Percentiles rank a stretch among this genome's conserved stretches.
phyloP scores from a whole-genome alignment of 2,113 vertebrate species.

The Misgurnus mizolepis region DNA sequence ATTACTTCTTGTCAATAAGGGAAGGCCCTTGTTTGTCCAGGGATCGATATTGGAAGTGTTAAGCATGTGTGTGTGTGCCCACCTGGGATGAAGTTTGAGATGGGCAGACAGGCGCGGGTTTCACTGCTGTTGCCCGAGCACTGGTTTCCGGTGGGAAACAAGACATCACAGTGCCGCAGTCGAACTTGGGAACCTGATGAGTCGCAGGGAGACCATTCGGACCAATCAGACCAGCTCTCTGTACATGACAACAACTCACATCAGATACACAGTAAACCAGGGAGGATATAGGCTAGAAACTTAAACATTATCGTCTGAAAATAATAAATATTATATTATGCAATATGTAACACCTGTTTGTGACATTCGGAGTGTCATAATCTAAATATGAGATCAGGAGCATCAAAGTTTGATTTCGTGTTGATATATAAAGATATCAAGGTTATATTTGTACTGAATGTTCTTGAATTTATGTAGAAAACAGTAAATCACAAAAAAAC shows the following conservation, averaged over 20 bases:
- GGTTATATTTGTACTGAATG: no score
- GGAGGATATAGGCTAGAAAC: not conserved
- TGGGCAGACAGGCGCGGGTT: constrained; percentile 77
- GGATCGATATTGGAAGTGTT: constrained; percentile 52
- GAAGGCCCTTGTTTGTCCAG: constrained; percentile 58
- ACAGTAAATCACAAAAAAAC: no score
- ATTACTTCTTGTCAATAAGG: constrained; percentile 66
- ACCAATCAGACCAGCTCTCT: constrained; percentile 98
- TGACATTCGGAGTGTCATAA: no score
- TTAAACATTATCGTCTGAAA: no score
- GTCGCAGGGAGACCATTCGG: constrained; percentile 88
- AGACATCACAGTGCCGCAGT: constrained; percentile 82
- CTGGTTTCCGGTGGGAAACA: constrained; percentile 90
- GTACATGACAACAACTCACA: constrained; percentile 31
- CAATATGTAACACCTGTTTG: no score
- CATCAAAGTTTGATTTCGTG: no score
- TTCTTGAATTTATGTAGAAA: no score
- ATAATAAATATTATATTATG: no score
- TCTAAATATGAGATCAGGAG: no score
- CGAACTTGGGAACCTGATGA: constrained; percentile 81
- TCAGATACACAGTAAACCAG: constrained; percentile 1
- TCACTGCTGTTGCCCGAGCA: constrained; percentile 90
- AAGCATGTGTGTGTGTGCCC: constrained; percentile 41
- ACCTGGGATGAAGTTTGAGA: constrained; percentile 96
- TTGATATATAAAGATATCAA: no score